phyloP scores from a whole-genome alignment of 2,888 invertebrate genomes.

The Heliothis peltigera region DNA sequence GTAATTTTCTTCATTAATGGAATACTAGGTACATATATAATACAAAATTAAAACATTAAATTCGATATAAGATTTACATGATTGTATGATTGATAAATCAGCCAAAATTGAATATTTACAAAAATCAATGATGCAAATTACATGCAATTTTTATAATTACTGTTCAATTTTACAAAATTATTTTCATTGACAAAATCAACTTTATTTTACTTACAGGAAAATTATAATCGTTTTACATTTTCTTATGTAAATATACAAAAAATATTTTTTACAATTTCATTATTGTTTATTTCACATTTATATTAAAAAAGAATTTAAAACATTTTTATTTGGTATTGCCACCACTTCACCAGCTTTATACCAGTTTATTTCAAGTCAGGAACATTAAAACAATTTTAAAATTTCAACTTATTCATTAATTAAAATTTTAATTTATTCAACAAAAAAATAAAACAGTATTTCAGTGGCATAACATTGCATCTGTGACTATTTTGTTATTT shows the following conservation, averaged over 20 bases:
- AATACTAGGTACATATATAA: too few species aligned
- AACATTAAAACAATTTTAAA: neutral
- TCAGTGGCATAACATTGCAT: slow-evolving; percentile 24
- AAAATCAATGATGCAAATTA: neutral
- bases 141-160: slow-evolving; percentile 22
- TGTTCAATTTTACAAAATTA: neutral
- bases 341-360: slow-evolving; percentile 43
- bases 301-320: neutral
- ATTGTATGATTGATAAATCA: slow-evolving; percentile 27
- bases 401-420: neutral
- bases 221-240: neutral
- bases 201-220: neutral
- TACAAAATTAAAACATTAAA: neutral
- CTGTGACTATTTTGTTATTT: slow-evolving; percentile 4
- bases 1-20: neutral
- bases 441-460: slow-evolving; percentile 15
- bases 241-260: neutral
- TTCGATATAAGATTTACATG: neutral
- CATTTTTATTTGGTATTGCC: neutral
- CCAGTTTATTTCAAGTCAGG: slow-evolving; percentile 21
- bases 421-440: neutral
- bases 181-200: slow-evolving; percentile 2
- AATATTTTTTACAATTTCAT: neutral
- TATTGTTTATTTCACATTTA: slow-evolving; percentile 2
- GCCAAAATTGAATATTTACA: slow-evolving; percentile 6